Conservation (phyloP, 2,888 invertebrate species). For the Pollenia griseotomentosa region DNA sequence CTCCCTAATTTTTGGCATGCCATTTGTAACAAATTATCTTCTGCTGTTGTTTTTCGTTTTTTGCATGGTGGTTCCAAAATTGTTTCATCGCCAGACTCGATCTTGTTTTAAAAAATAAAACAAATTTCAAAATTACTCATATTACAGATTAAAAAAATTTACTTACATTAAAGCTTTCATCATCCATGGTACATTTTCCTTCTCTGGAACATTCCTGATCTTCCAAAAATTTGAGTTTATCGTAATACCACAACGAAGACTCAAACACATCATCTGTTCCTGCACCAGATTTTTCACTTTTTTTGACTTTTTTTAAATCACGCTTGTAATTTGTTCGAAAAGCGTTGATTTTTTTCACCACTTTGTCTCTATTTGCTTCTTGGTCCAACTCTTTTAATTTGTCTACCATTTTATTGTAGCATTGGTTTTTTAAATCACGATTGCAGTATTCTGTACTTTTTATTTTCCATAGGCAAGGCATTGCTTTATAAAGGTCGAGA, state of each 20-base stretch:
- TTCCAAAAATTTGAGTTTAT: constrained; percentile 48
- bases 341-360: constrained; percentile 50
- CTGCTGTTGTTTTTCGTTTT: not conserved
- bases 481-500: too few species aligned
- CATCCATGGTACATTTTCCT: not conserved
- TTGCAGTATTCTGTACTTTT: constrained; percentile 35
- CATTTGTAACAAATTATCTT: constrained; percentile 21
- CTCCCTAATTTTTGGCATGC: constrained; percentile 15
- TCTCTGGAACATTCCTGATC: constrained; percentile 1
- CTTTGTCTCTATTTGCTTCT: constrained; percentile 36
- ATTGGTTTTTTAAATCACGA: constrained; percentile 40
- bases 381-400: constrained; percentile 42
- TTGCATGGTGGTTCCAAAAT: not conserved
- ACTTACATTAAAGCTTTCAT: not conserved
- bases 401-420: constrained; percentile 26
- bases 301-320: constrained; percentile 11
- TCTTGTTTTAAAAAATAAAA: constrained; percentile 13
- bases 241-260: constrained; percentile 51
- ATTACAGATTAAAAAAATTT: not conserved
- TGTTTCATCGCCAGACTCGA: not conserved
- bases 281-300: constrained; percentile 18
- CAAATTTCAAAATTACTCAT: not conserved
- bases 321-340: constrained; percentile 45
- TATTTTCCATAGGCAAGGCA: constrained; percentile 1
- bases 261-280: not conserved